Percentiles rank a stretch among this genome's conserved stretches.
phyloP scores from a whole-genome alignment of 2,888 invertebrate species.

The Diloba caeruleocephala region DNA sequence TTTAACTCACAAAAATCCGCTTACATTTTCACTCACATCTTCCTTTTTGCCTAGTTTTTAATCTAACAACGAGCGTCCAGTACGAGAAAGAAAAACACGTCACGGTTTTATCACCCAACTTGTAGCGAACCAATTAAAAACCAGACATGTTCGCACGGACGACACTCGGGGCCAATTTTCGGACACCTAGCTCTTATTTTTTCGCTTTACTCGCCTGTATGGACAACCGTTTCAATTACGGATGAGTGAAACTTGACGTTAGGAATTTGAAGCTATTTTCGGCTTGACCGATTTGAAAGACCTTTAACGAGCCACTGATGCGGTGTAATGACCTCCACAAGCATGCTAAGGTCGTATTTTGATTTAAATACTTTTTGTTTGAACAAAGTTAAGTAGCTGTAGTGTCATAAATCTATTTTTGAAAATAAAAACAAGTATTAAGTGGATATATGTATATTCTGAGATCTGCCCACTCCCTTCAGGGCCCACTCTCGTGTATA shows the following conservation, averaged over 20 bases:
- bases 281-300: slow-evolving; percentile 64
- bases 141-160: slow-evolving; percentile 40
- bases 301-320: slow-evolving; percentile 66
- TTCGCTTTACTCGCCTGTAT: slow-evolving; percentile 57
- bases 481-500: slow-evolving; percentile 23
- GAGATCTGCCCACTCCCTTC: neutral
- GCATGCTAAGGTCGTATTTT: slow-evolving; percentile 7
- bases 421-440: slow-evolving; percentile 6
- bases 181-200: slow-evolving; percentile 66
- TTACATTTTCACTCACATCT: slow-evolving; percentile 18
- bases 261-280: slow-evolving; percentile 73
- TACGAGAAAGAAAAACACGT: slow-evolving; percentile 20
- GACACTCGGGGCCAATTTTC: slow-evolving; percentile 65
- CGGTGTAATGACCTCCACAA: slow-evolving; percentile 52
- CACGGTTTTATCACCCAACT: slow-evolving; percentile 40
- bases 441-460: slow-evolving; percentile 12
- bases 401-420: neutral
- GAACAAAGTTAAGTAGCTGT: too few relatives aligned
- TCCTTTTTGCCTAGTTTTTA: slow-evolving; percentile 43
- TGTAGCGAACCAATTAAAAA: slow-evolving; percentile 68
- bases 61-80: slow-evolving; percentile 30
- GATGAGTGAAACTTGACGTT: slow-evolving; percentile 67
- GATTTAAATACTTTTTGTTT: slow-evolving; percentile 6
- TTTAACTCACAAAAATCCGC: slow-evolving; percentile 50
- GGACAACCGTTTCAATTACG: slow-evolving; percentile 68